Base-by-base conservation (phyloP, 2,888 invertebrate species). In the Spodoptera picta region DNA sequence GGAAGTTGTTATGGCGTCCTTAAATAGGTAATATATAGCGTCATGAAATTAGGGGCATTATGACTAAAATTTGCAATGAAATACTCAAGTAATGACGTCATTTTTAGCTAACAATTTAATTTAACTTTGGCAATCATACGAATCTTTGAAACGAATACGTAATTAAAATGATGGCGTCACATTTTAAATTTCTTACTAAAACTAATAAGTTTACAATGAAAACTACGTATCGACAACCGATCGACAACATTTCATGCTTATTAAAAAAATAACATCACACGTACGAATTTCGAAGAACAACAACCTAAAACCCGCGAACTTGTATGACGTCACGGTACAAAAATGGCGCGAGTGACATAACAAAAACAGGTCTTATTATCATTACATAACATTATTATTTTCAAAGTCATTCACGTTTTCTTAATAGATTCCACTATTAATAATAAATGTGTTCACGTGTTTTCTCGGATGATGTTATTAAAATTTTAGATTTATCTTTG, bases 261-360 rank as follows among this genome's bases (percentile, higher is more conserved):
- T 55, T 52, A 1, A 19, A 70, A 70, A 74, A 75, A 49, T 36
- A 36, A 53, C 41, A 55, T 62, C 55, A 36, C 63, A 64, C 58
- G 58, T 7, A 56, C 46, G 2, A 46, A 50, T 11, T 70, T 42
- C 56, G n/a, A 23, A 42, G 75, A 70, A 74, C 43, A 61, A 45
- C 54, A 58, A 51, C 49, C 14, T 41, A 55, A 44, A 23, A 58
- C 47, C 49, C 63, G 43, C 46, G 46, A 50, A 74, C 24, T 41
- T 14, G 0, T 5, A 53, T 73, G 77, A 73, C 73, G 77, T 73
- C 60, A 76, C 24, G 24, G 44, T 19, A 57, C 46, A 57, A 71
- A 69, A 23, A 67, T 74, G 69, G 71, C 66, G 59, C 73, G 12
- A 41, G 54, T 65, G 66, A 78, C 71, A 68, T 72, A 75, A 80